A percentile compares a stretch with the other conserved stretches of the same genome.
Conservation (phyloP, 2,113 vertebrate genomes). For the Mandrillus leucophaeus region DNA sequence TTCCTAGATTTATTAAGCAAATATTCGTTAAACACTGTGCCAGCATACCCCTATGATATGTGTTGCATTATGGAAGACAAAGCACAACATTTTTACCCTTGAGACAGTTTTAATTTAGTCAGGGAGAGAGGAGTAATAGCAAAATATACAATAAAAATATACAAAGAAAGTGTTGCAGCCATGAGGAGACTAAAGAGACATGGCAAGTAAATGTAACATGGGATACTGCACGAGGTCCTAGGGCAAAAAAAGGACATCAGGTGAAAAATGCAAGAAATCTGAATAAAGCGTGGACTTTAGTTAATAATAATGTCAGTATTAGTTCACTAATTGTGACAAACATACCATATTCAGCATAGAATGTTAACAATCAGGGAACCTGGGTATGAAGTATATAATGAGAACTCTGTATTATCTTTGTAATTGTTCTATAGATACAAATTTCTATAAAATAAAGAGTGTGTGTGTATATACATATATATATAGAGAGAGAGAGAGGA, state of each 20-base stretch:
- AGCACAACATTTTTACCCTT: not conserved
- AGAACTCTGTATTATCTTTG: not conserved
- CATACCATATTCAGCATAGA: not conserved
- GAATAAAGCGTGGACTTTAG: not conserved
- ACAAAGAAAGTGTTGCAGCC: not conserved
- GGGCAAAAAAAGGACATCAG: not conserved
- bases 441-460: not conserved
- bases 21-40: not conserved
- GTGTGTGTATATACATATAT: not conserved
- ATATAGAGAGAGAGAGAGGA: too few relatives aligned
- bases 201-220: not conserved
- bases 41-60: not conserved
- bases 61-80: not conserved
- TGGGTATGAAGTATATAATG: not conserved
- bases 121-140: not conserved
- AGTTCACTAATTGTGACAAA: not conserved
- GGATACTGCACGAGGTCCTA: not conserved
- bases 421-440: not conserved
- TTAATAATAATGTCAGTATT: not conserved
- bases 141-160: not conserved
- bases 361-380: not conserved
- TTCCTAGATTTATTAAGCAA: conserved; percentile 8
- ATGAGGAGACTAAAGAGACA: not conserved
- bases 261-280: not conserved
- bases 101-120: not conserved